Evolutionary conservation across 2,113 vertebrate genomes (phyloP), one percentile per base, ranked within the genome.

Genomic region (Thryonomys swinderianus): DNA sequence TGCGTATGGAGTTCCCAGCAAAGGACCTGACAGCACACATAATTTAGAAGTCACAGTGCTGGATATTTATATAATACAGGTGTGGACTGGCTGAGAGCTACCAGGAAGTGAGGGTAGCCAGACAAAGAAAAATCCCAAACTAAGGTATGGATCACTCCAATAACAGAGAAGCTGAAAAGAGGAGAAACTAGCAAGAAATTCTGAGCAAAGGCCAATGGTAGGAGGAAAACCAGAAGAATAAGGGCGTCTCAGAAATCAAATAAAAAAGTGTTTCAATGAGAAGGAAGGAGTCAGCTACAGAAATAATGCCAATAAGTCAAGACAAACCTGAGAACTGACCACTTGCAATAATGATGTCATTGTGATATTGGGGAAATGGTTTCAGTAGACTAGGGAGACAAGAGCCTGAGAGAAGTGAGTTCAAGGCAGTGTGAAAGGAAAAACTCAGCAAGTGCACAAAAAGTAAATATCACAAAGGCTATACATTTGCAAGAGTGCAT

Each of bases 401-500:
- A 94, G 95, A 91, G 79, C 23, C 66, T 91, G 23, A 92, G 51
- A 48, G n/a, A 80, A 87, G 27, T 80, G 23, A 91, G 48, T 74
- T 55, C 42, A 27, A 93, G n/a, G 64, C 2, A 82, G 40, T 51
- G 7, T 67, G 18, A 90, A 34, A 61, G 78, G 64, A 82, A 18
- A 79, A 74, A 84, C 42, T 83, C 30, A 67, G 12, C 86, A 92
- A 66, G 85, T n/a, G 53, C 27, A 45, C 2, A 74, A 69, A 88
- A 84, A 53, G 51, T 84, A 48, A 88, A 34, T 80, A 81, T 91
- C 48, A 83, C n/a, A 90, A 79, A 90, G 32, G 4, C 14, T 80
- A 5, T 17, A 80, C 6, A 40, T 8, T 17, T 87, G 34, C 37
- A 85, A 86, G 16, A 1, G 42, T 57, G n/a, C 25, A 74, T 73